These are phyloP conservation scores for Poeciliopsis occidentalis DNA, from an alignment of 2,113 vertebrate species.

Conservation along the genomic window DNA sequence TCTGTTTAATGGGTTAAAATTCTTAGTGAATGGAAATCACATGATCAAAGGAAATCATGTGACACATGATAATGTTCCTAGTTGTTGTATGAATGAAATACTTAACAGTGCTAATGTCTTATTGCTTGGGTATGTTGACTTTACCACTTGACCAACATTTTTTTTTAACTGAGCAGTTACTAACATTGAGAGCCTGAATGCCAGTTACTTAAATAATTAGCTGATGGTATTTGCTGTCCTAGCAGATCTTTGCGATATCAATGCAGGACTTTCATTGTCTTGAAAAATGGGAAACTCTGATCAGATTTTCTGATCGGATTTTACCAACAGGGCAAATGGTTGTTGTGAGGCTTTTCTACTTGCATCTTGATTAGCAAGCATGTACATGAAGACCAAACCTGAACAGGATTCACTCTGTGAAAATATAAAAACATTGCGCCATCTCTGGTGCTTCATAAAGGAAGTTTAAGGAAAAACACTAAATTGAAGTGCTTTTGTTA, in stretches of 20 bases:
- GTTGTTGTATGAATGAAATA: too few species aligned
- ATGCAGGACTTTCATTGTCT: not conserved
- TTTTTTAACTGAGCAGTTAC: not conserved
- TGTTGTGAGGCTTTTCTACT: not conserved
- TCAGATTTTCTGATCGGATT: not conserved
- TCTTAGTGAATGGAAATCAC: too few species aligned
- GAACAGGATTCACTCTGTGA: not conserved
- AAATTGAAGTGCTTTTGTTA: not conserved
- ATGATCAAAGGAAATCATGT: too few species aligned
- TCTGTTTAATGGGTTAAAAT: too few species aligned
- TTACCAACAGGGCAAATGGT: not conserved
- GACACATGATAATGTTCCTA: too few species aligned
- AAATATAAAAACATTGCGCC: too few species aligned
- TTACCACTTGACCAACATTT: not conserved
- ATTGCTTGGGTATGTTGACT: not conserved
- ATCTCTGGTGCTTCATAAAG: too few species aligned
- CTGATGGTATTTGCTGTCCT: not conserved
- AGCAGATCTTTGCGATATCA: not conserved
- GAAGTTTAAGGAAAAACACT: not conserved
- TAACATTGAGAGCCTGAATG: not conserved
- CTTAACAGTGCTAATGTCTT: too few species aligned
- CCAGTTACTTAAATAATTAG: not conserved
- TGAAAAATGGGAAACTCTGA: not conserved
- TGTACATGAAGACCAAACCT: not conserved
- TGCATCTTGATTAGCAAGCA: not conserved